A percentile compares a stretch with the other conserved stretches of the same genome.
Conservation (phyloP, 1,140 invertebrate genomes). For the Leptonema lineaticorne region DNA sequence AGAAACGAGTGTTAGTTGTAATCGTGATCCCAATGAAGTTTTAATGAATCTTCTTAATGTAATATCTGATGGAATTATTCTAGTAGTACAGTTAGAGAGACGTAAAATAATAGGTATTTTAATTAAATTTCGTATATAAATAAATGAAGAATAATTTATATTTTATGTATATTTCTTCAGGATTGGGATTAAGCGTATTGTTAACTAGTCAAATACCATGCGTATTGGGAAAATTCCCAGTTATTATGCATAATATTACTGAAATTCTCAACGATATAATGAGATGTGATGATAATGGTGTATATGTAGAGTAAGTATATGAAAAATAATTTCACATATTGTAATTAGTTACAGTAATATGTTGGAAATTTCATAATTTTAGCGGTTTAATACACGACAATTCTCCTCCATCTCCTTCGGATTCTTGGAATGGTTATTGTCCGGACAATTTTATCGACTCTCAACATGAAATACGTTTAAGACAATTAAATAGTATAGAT, state of each 20-base stretch:
- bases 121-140: not conserved
- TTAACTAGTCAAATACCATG: conserved; percentile 66
- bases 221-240: conserved; percentile 72
- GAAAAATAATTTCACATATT: not conserved
- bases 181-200: conserved; percentile 79
- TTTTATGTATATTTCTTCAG: conserved; percentile 53
- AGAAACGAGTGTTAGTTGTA: conserved; percentile 53
- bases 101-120: conserved; percentile 72
- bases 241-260: conserved; percentile 75
- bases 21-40: conserved; percentile 57
- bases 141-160: not conserved
- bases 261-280: conserved; percentile 87
- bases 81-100: conserved; percentile 74
- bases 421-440: conserved; percentile 30
- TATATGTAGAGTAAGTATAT: conserved; percentile 66
- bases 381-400: conserved; percentile 13
- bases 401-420: conserved; percentile 33
- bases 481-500: conserved; percentile 46
- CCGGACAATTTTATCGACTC: conserved; percentile 31
- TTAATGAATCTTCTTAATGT: conserved; percentile 70
- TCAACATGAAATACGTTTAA: conserved; percentile 47
- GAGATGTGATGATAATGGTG: conserved; percentile 68
- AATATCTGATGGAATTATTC: conserved; percentile 79
- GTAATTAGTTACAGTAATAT: not conserved
- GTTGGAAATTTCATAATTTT: not conserved